A percentile compares a stretch with the other conserved stretches of the same genome.
These are phyloP conservation scores for Pelvicachromis taeniatus DNA, from an alignment of 2,113 vertebrate genomes.

Conservation along the genomic window DNA sequence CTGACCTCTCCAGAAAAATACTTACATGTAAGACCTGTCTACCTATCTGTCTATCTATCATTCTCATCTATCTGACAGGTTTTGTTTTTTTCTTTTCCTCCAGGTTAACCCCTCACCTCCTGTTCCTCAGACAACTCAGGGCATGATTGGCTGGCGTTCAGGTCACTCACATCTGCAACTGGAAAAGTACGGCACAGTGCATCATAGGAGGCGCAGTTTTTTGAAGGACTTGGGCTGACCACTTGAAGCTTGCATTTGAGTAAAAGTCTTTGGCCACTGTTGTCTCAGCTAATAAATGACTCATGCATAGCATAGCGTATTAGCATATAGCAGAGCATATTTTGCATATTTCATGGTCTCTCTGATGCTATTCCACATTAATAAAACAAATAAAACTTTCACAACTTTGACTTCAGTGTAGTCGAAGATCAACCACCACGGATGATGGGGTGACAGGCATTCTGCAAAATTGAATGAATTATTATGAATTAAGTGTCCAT, in stretches of 20 bases:
- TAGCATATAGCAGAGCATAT: too few relatives aligned
- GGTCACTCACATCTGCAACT: constrained; percentile 67
- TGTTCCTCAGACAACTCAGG: constrained; percentile 79
- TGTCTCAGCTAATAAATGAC: not conserved
- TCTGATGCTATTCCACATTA: not conserved
- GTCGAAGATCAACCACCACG: not conserved
- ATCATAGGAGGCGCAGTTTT: constrained; percentile 71
- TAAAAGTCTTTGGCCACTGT: not conserved
- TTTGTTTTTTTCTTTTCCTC: not conserved
- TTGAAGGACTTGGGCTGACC: constrained; percentile 72
- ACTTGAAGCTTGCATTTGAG: constrained; percentile 56
- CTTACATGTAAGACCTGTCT: constrained; percentile 15
- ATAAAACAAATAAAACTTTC: not conserved
- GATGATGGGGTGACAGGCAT: not conserved
- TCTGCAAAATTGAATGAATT: not conserved
- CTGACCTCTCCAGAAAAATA: constrained; percentile 13
- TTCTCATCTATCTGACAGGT: not conserved
- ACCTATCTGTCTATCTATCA: not conserved
- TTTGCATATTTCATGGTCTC: not conserved
- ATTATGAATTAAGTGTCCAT: not conserved
- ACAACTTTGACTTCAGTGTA: not conserved
- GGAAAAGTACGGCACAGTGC: constrained; percentile 58
- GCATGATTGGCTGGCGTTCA: constrained; percentile 85
- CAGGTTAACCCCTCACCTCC: constrained; percentile 81
- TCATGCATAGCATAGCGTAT: too few relatives aligned